Evolutionary conservation across 2,888 invertebrate species (phyloP).

Genomic region (Poecilobothrus nobilitatus): DNA sequence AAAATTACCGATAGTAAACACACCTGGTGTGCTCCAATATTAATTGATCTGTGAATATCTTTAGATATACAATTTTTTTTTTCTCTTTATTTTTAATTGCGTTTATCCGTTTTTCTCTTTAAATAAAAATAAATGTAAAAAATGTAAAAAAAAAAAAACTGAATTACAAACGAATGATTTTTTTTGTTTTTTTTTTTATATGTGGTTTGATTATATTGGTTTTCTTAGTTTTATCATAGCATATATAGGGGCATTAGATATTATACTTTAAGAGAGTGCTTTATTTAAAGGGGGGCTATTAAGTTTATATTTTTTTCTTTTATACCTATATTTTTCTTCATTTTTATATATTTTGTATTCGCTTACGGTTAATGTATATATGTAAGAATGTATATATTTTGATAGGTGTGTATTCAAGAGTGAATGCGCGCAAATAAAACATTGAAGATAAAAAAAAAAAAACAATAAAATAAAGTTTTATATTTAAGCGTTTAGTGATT

Average conservation of each 20-base stretch:
- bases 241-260: background rate
- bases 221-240: background rate
- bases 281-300: background rate
- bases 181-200: background rate
- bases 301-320: background rate
- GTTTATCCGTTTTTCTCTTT: background rate
- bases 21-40: constrained; percentile 1
- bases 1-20: background rate
- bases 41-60: background rate
- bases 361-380: background rate
- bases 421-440: no score
- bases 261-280: no score
- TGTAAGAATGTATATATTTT: background rate
- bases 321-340: background rate
- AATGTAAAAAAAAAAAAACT: no score
- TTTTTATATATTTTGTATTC: background rate
- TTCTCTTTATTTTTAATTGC: background rate
- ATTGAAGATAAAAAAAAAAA: no score
- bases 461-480: no score
- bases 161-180: no score
- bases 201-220: background rate
- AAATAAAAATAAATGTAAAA: background rate
- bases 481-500: no score
- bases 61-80: background rate
- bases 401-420: background rate